Conservation (phyloP, 2,113 vertebrate genomes). For the Bubalus kerabau region DNA sequence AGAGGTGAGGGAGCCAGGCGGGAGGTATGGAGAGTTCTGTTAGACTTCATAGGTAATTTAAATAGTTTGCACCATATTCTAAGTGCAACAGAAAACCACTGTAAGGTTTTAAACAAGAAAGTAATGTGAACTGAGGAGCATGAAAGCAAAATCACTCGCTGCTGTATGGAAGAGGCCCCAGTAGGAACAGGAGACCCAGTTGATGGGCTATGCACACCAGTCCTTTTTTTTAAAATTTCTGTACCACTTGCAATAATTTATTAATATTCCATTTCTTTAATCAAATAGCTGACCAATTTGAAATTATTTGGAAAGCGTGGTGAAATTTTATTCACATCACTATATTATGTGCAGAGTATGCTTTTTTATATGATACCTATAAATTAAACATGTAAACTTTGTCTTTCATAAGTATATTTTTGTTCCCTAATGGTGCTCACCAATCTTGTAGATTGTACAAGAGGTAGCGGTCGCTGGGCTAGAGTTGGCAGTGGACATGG, state of each 20-base stretch:
- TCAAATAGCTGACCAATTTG: not conserved
- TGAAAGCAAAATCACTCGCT: not conserved
- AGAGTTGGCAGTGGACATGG: not conserved
- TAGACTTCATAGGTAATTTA: not conserved
- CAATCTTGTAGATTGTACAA: not conserved
- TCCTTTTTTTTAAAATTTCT: not conserved
- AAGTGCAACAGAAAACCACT: not conserved
- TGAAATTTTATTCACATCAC: conserved; percentile 4
- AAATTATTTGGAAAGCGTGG: not conserved
- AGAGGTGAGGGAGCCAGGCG: not conserved
- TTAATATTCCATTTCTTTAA: conserved; percentile 21
- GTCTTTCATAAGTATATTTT: conserved; percentile 56
- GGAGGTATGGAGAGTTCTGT: not conserved
- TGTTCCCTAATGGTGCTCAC: conserved; percentile 32
- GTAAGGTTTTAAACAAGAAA: not conserved
- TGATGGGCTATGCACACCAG: not conserved
- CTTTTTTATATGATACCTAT: not conserved
- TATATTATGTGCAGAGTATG: not conserved
- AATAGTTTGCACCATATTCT: not conserved
- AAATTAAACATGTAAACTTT: conserved; percentile 42
- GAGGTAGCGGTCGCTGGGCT: not conserved
- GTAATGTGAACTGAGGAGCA: not conserved
- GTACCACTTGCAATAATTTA: not conserved
- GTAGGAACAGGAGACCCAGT: not conserved
- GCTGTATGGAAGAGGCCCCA: not conserved